Base-by-base conservation (phyloP, 2,888 invertebrate genomes). In the Dynastes tityus region DNA sequence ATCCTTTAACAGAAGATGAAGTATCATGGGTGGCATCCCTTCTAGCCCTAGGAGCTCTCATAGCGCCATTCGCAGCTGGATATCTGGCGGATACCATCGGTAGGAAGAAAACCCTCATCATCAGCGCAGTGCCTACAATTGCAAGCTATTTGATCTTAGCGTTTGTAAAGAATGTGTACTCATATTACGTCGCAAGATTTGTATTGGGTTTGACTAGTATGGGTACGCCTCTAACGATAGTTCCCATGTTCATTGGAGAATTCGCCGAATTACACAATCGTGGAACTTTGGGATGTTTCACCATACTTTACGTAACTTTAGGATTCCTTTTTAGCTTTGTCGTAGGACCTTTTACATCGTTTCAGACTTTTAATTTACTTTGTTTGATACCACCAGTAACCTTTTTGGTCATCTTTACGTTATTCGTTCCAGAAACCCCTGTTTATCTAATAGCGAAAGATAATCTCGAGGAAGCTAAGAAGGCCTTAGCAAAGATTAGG, bases 171-270 rank as follows among this genome's bases (percentile, higher is more conserved):
- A 65, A 75, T 63, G 51, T 81, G 13, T 76, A 75, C 53, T n/a
- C 61, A 1, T 81, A 80, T 73, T 82, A 80, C 45, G 27, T 79
- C 8, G 80, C 80, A 5, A 67, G 82, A 76, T 79, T 82, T 45
- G 55, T 81, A 27, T 27, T 74, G 51, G 82, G 82, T 1, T 13
- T 78, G 13, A 71, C 61, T n/a, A 13, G 37, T 16, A 45, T 73
- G 11, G 80, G 80, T n/a, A 51, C 63, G 11, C 89, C 93, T 16
- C 94, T 93, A 88, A 92, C 94, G 0, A 92, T 93, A 1, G 92
- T 92, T 0, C 95, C 96, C 0, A 94, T 96, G 92, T 97, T 96
- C 88, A 92, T 95, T 81, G 95, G 95, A 67, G 96, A 97, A 88
- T 94, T 95, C 16, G 61, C 81, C 3, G 80, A 82, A 70, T 75